Evolutionary conservation across 1,140 invertebrate genomes (phyloP).

Genomic region (Drosophila teissieri): DNA sequence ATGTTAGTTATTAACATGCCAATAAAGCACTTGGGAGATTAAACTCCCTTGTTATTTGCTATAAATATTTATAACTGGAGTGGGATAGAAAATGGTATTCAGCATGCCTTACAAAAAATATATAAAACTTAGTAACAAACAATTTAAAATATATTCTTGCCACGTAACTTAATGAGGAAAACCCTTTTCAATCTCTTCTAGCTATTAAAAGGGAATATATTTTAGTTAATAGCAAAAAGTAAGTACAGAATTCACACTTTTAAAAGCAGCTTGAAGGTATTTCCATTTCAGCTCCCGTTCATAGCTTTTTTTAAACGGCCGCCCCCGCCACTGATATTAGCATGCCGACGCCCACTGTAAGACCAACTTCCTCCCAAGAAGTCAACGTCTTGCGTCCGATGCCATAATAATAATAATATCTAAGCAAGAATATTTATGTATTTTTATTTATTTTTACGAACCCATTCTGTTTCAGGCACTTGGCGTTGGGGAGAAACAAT

Average conservation of each 20-base stretch:
- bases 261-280: slow-evolving; percentile 2
- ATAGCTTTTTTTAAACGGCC: background rate
- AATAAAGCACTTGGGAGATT: too few relatives aligned
- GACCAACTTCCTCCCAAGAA: background rate
- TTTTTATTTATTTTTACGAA: slow-evolving; percentile 28
- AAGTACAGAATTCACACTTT: background rate
- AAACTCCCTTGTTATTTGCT: too few relatives aligned
- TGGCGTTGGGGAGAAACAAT: slow-evolving; percentile 43
- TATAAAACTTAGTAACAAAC: too few relatives aligned
- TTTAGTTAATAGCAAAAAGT: background rate
- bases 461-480: slow-evolving; percentile 25
- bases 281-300: slow-evolving; percentile 40
- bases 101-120: too few relatives aligned
- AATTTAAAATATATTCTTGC: too few relatives aligned
- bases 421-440: slow-evolving; percentile 33
- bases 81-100: too few relatives aligned
- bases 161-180: too few relatives aligned
- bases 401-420: slow-evolving; percentile 44
- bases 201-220: background rate
- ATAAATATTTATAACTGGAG: too few relatives aligned
- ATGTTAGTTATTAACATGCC: too few relatives aligned
- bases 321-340: background rate
- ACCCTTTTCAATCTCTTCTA: background rate
- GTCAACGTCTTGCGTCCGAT: background rate
- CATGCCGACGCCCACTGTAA: background rate